Evolutionary conservation across 2,888 invertebrate species (phyloP).

Genomic region (Agrotis exclamationis): DNA sequence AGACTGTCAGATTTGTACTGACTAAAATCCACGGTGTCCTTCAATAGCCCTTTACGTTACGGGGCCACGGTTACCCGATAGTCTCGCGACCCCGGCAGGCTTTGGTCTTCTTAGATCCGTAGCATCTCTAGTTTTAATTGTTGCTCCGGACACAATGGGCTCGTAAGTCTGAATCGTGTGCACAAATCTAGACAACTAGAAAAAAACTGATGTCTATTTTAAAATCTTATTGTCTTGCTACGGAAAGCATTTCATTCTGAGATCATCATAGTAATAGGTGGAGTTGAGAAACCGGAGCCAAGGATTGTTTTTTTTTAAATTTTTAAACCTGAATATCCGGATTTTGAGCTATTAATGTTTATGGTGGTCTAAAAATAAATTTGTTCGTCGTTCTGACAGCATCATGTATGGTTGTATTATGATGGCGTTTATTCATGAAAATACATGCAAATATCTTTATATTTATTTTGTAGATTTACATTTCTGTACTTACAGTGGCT

Average conservation of each 20-base stretch:
- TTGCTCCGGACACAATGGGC: slow-evolving; percentile 8
- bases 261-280: not conserved
- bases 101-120: too few species aligned
- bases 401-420: not conserved
- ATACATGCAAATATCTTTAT: too few species aligned
- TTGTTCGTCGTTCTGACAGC: not conserved
- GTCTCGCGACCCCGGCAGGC: too few species aligned
- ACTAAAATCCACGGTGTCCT: too few species aligned
- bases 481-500: too few species aligned
- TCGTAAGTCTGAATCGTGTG: not conserved
- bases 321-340: not conserved
- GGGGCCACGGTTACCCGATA: too few species aligned
- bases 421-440: too few species aligned
- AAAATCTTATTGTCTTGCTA: slow-evolving; percentile 14
- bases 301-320: not conserved
- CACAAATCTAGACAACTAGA: not conserved
- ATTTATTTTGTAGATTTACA: too few species aligned
- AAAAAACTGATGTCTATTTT: not conserved
- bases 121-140: not conserved
- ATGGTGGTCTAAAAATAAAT: not conserved
- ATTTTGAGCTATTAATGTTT: not conserved
- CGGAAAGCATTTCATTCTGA: slow-evolving; percentile 1
- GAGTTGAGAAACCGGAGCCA: not conserved
- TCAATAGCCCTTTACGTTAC: too few species aligned
- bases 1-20: too few species aligned